These are phyloP conservation scores for Porites lobata DNA, from an alignment of 92 coral and sea anemone genomes.

Conservation along the genomic window DNA sequence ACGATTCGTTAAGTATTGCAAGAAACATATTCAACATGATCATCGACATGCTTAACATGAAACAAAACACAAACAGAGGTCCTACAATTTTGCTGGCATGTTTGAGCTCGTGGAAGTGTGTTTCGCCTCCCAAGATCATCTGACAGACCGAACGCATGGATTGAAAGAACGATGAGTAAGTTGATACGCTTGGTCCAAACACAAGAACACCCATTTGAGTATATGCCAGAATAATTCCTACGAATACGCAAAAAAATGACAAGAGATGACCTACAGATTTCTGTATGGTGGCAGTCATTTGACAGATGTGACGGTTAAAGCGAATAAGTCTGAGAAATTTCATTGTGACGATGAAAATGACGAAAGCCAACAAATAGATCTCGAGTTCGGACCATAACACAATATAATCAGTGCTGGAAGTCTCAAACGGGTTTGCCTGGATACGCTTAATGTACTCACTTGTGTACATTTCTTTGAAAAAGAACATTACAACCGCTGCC, in stretches of 20 bases:
- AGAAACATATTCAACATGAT: conserved; percentile 88
- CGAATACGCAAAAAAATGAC: conserved; percentile 81
- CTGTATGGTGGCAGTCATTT: conserved; percentile 81
- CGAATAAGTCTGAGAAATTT: conserved; percentile 83
- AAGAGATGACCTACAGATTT: conserved; percentile 72
- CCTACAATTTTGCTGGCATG: conserved; percentile 74
- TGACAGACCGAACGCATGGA: conserved; percentile 83
- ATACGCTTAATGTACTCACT: conserved; percentile 74
- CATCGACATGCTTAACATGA: conserved; percentile 88
- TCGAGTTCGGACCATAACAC: conserved; percentile 86
- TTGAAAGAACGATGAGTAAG: conserved; percentile 85
- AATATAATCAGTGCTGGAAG: conserved; percentile 81
- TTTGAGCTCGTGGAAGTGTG: conserved; percentile 81
- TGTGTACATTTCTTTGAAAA: conserved; percentile 86
- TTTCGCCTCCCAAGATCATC: conserved; percentile 87
- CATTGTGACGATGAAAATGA: conserved; percentile 81
- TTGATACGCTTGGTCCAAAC: conserved; percentile 73
- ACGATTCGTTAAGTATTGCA: conserved; percentile 86
- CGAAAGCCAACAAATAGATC: conserved; percentile 78
- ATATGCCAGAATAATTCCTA: conserved; percentile 79
- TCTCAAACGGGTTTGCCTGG: conserved; percentile 81
- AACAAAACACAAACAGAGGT: conserved; percentile 80
- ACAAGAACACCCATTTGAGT: conserved; percentile 86
- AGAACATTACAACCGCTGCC: conserved; percentile 84
- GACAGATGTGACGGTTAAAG: conserved; percentile 82